Evolutionary conservation across 2,113 vertebrate genomes (phyloP).

Genomic region (Cinclus cinclus): DNA sequence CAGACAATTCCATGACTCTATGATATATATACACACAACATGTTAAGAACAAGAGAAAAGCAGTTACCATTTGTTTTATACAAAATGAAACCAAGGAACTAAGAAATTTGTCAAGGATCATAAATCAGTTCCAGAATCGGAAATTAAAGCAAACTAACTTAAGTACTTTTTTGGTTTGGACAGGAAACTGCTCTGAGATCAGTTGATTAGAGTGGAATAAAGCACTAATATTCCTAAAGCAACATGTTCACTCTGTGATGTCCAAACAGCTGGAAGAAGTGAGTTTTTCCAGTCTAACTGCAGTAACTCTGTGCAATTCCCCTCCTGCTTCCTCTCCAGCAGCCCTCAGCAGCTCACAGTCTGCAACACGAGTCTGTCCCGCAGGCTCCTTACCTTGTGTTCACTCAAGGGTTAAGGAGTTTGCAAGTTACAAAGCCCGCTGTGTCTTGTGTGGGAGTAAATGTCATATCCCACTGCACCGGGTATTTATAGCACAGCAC

Average conservation of each 20-base stretch:
- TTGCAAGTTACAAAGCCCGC: neutral
- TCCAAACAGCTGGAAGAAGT: neutral
- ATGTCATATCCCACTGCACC: conserved; percentile 48
- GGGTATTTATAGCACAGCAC: conserved; percentile 51
- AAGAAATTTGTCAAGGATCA: neutral
- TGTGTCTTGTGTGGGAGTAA: conserved; percentile 54
- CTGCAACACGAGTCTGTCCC: rapidly evolving
- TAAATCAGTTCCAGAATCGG: neutral
- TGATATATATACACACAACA: rapidly evolving
- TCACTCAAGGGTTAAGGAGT: conserved; percentile 27
- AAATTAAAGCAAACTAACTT: neutral
- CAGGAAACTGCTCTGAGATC: neutral
- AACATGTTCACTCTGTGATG: neutral
- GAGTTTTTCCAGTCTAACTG: neutral
- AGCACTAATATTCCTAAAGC: neutral
- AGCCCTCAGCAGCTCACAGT: neutral
- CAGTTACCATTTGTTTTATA: neutral
- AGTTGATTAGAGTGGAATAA: neutral
- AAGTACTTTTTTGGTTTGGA: neutral
- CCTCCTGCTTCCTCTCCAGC: neutral
- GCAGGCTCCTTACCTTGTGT: neutral
- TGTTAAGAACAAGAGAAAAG: neutral
- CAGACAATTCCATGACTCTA: neutral
- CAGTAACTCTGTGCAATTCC: neutral
- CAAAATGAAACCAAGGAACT: neutral